Conservation (phyloP, 2,888 invertebrate genomes). For the Cryptocheilus praepositus region DNA sequence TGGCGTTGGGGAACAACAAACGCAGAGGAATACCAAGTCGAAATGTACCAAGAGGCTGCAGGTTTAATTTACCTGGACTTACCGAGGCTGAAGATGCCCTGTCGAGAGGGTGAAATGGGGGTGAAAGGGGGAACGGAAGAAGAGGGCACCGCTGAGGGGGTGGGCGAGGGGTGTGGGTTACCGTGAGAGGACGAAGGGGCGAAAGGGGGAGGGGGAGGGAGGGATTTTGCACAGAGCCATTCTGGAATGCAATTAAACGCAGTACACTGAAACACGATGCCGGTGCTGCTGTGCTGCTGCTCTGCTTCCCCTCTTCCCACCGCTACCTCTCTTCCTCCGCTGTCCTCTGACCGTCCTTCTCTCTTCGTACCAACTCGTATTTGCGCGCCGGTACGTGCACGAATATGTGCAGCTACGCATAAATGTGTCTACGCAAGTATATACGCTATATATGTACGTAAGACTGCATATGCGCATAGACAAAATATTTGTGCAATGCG, state of each 20-base stretch:
- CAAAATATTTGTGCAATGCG: too few species aligned
- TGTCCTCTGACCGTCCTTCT: slow-evolving; percentile 23
- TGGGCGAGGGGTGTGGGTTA: too few species aligned
- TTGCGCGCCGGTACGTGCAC: slow-evolving; percentile 17
- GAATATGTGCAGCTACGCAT: not conserved
- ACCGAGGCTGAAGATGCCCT: slow-evolving; percentile 48
- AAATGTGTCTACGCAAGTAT: too few species aligned
- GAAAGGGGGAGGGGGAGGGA: slow-evolving; percentile 31
- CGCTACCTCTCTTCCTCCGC: slow-evolving; percentile 18
- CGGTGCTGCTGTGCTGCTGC: slow-evolving; percentile 19
- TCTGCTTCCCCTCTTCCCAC: slow-evolving; percentile 25
- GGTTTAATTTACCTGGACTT: slow-evolving; percentile 58
- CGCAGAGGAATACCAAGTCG: slow-evolving; percentile 26
- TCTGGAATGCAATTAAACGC: slow-evolving; percentile 73
- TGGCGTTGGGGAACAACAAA: slow-evolving; percentile 21
- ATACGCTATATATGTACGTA: too few species aligned
- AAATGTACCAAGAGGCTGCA: slow-evolving; percentile 31
- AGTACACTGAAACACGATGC: slow-evolving; percentile 66
- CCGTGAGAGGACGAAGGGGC: slow-evolving; percentile 29
- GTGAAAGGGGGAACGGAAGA: slow-evolving; percentile 20
- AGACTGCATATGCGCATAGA: too few species aligned
- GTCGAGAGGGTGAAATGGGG: slow-evolving; percentile 10
- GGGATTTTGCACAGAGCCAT: slow-evolving; percentile 66
- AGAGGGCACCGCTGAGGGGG: not conserved
- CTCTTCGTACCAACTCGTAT: slow-evolving; percentile 15